Base-by-base conservation (phyloP, 1,140 invertebrate genomes). In the Atta colombica region DNA sequence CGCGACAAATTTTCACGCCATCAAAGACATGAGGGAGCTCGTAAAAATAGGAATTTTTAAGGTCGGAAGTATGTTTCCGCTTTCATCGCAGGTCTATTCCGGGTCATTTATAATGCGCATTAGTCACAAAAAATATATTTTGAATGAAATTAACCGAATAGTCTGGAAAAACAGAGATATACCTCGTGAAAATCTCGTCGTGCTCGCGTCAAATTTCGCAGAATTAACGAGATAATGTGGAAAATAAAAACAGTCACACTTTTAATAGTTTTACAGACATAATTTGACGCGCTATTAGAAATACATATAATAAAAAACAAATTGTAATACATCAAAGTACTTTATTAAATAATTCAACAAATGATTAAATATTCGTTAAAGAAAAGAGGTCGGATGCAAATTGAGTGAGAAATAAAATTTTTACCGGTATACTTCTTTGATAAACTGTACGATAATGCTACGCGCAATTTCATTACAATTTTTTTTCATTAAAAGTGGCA, bases 291-390 rank as follows among this genome's bases (percentile, higher is more conserved):
- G n/a, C 2, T 12, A 4, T 39, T 28, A 25, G 60, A 49, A 82
- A 31, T 31, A 25, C 3, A 14, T 51, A 74, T 3, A 75, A 60
- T 39, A 80, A 69, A 80, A 69, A 35, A 82, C 3, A 82, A 60
- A 5, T 28, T 21, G 5, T 16, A 53, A 51, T n/a, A 28, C 39
- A 39, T 1, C 1, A 55, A 25, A 74, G 69, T 45, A 35, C 18
- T 63, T 18, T 35, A 25, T 61, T 74, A 84, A 61, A 65, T 75
- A 84, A 84, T 84, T 84, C 55, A 75, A 63, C 69, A 25, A 74
- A 7, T 18, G 55, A 84, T 84, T 74, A 84, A 84, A 84, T 81
- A 71, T 84, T 84, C 80, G n/a, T 5, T 16, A 39, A 81, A 49
- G 21, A 18, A 69, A 81, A 71, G 31, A 75, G 77, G 49, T 81